A percentile compares a stretch with the other conserved stretches of the same genome.
These are phyloP conservation scores for Anguilla megastoma DNA, from an alignment of 2,797 vertebrate species.

Conservation along the genomic window DNA sequence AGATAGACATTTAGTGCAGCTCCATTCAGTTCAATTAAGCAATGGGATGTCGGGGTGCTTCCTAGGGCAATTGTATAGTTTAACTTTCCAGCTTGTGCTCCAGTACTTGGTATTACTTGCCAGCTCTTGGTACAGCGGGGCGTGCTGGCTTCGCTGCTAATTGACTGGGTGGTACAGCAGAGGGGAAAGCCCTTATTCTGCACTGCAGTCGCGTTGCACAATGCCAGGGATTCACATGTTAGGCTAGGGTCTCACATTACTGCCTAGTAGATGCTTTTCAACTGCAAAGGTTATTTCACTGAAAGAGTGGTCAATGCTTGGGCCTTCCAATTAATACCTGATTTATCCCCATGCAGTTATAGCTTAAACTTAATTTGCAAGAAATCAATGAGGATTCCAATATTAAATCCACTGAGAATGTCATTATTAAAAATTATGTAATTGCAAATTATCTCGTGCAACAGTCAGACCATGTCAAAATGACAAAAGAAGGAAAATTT, in stretches of 20 bases:
- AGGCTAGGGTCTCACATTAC: not conserved
- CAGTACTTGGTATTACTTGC: not conserved
- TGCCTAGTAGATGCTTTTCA: not conserved
- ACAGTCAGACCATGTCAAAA: not conserved
- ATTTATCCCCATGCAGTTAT: conserved; percentile 6
- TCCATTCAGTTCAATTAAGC: not conserved
- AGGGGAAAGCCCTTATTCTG: not conserved
- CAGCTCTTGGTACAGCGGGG: not conserved
- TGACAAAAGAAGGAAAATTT: not conserved
- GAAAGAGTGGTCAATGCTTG: not conserved
- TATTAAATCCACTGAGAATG: not conserved
- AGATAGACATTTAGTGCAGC: not conserved
- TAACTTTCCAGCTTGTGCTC: not conserved
- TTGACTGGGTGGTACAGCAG: not conserved
- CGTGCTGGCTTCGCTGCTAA: not conserved
- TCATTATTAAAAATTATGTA: not conserved
- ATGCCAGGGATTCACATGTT: not conserved
- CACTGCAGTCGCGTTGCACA: not conserved
- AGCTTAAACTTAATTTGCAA: conserved; percentile 1
- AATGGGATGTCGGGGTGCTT: not conserved
- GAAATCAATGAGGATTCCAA: conserved; percentile 9
- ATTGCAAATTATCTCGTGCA: not conserved
- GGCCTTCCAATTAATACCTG: not conserved
- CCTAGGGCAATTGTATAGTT: not conserved
- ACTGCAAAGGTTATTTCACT: not conserved